Evolutionary conservation across 2,797 vertebrate species (phyloP).

Genomic region (Sternarchorhynchus goeldii): DNA sequence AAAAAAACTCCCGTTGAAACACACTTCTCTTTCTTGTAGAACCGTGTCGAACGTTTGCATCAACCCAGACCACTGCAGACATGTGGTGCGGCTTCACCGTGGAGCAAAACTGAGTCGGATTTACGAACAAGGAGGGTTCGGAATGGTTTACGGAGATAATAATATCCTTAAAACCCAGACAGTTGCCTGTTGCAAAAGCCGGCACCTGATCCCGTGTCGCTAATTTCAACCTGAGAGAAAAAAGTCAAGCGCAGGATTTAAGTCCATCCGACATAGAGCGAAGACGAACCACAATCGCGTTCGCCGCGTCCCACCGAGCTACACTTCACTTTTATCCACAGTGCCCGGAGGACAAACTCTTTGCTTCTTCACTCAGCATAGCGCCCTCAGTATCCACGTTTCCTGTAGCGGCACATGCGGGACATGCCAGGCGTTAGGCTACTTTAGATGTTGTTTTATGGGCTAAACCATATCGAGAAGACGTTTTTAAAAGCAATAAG

Average conservation of each 20-base stretch:
- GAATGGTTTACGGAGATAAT: slow-evolving; percentile 43
- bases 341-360: slow-evolving; percentile 57
- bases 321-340: slow-evolving; percentile 61
- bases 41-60: slow-evolving; percentile 45
- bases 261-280: slow-evolving; percentile 64
- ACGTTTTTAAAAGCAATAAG: too few species aligned
- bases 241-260: slow-evolving; percentile 47
- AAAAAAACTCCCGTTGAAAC: slow-evolving; percentile 30
- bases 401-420: slow-evolving; percentile 37
- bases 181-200: slow-evolving; percentile 66
- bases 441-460: too few species aligned
- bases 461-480: too few species aligned
- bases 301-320: slow-evolving; percentile 43
- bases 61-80: slow-evolving; percentile 50
- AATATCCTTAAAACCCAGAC: slow-evolving; percentile 63
- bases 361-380: slow-evolving; percentile 54
- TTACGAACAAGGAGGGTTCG: slow-evolving; percentile 46
- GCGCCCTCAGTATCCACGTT: slow-evolving; percentile 52
- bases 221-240: slow-evolving; percentile 64
- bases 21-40: slow-evolving; percentile 45
- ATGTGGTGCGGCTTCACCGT: slow-evolving; percentile 54
- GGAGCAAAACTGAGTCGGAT: slow-evolving; percentile 57
- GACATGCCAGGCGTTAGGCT: slow-evolving; percentile 31
- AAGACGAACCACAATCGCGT: slow-evolving; percentile 61
- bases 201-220: slow-evolving; percentile 63